A percentile compares a stretch with the other conserved stretches of the same genome.
phyloP scores from a whole-genome alignment of 2,888 invertebrate species.

The Brachynemurus nebulosus region DNA sequence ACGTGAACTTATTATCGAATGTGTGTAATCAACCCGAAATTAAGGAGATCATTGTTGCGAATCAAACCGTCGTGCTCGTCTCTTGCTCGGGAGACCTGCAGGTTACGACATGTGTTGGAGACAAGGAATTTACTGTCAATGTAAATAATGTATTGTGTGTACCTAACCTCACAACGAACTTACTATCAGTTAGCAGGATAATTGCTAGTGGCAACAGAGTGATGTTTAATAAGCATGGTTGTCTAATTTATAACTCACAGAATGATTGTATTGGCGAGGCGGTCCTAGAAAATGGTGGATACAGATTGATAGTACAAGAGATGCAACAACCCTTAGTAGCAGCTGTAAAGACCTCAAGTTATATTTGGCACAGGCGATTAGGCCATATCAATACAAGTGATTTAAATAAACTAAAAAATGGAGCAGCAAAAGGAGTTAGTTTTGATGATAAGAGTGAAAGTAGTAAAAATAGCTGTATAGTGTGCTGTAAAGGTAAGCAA shows the following conservation, averaged over 20 bases:
- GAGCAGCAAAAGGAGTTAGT: not conserved
- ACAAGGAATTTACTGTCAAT: slow-evolving; percentile 5
- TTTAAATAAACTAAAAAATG: slow-evolving; percentile 4
- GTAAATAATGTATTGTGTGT: slow-evolving; percentile 10
- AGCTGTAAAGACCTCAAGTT: slow-evolving; percentile 1
- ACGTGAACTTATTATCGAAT: slow-evolving; percentile 12
- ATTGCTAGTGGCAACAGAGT: slow-evolving; percentile 14
- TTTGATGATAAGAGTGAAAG: not conserved
- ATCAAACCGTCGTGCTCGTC: slow-evolving; percentile 3
- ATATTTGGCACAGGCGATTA: not conserved
- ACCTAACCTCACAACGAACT: slow-evolving; percentile 10
- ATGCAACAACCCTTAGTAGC: not conserved
- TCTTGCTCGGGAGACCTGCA: slow-evolving; percentile 6
- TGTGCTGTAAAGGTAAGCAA: not conserved
- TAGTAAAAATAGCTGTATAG: not conserved
- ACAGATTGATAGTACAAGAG: not conserved
- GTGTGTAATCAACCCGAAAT: not conserved
- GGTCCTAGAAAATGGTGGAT: slow-evolving; percentile 7
- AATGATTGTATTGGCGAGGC: slow-evolving; percentile 15
- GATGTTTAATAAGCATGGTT: slow-evolving; percentile 14
- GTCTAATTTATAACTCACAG: slow-evolving; percentile 14
- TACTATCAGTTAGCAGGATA: slow-evolving; percentile 10
- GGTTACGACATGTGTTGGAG: not conserved
- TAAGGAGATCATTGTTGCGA: not conserved
- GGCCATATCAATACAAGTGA: not conserved